phyloP scores from a whole-genome alignment of 2,113 vertebrate genomes.

The Sialia sialis region DNA sequence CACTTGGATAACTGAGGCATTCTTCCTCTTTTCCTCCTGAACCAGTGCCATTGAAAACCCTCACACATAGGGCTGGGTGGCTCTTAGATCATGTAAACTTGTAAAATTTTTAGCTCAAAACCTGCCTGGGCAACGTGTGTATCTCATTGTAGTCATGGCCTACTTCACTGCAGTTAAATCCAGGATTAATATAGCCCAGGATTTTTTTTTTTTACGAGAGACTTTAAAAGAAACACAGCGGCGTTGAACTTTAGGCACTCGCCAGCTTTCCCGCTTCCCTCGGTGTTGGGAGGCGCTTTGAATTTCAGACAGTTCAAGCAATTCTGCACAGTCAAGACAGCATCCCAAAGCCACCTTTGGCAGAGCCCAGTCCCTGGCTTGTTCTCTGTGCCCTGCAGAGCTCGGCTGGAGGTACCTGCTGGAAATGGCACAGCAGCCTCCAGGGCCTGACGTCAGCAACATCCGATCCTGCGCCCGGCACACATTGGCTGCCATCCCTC shows the following conservation, averaged over 20 bases:
- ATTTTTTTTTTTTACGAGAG: not conserved
- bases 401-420: conserved; percentile 37
- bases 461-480: not conserved
- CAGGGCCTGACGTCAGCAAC: conserved; percentile 19
- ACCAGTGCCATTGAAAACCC: not conserved
- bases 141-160: not conserved
- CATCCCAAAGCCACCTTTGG: not conserved
- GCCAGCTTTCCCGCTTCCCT: not conserved
- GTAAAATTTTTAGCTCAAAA: not conserved
- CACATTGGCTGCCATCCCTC: conserved; percentile 72
- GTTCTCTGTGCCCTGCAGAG: too few relatives aligned
- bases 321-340: not conserved
- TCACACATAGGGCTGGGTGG: not conserved
- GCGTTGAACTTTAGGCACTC: not conserved
- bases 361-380: not conserved
- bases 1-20: not conserved
- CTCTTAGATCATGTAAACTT: not conserved
- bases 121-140: not conserved
- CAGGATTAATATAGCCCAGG: not conserved
- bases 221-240: not conserved
- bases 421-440: conserved; percentile 39
- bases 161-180: not conserved
- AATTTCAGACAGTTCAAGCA: not conserved
- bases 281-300: not conserved
- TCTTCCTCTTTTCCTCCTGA: not conserved